Evolutionary conservation across 30 jellyfish, hydroid and myxozoan species (phyloP).

Genomic region (Clytia hemisphaerica): DNA sequence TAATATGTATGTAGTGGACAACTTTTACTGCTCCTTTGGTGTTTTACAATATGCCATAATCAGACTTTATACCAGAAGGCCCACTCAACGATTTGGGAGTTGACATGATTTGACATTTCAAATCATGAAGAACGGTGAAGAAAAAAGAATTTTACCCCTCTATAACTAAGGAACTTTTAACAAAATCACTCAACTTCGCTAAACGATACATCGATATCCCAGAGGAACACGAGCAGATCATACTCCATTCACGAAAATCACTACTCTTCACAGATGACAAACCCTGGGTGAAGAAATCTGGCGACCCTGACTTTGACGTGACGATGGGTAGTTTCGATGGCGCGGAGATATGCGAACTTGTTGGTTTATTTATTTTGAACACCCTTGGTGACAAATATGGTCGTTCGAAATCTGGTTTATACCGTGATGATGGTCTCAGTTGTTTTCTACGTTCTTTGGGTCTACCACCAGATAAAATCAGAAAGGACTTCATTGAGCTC

Average conservation of each 20-base stretch:
- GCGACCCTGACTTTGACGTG: constrained; percentile 28
- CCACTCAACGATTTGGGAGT: no score
- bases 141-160: constrained; percentile 39
- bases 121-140: no score
- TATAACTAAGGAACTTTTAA: constrained; percentile 15
- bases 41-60: no score
- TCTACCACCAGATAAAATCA: no score
- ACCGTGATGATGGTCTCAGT: constrained; percentile 55
- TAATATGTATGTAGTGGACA: no score
- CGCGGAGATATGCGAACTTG: constrained; percentile 44
- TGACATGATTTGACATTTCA: no score
- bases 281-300: constrained; percentile 5
- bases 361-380: constrained; percentile 10
- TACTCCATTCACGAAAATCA: constrained; percentile 34
- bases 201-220: not conserved
- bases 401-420: constrained; percentile 22
- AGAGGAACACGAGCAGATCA: constrained; percentile 14
- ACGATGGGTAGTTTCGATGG: constrained; percentile 44
- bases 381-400: constrained; percentile 11
- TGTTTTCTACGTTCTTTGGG: no score
- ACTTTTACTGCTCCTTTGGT: no score
- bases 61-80: no score
- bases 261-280: constrained; percentile 15
- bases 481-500: no score
- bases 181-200: constrained; percentile 34